A percentile compares a stretch with the other conserved stretches of the same genome.
Conservation (phyloP, 1,140 invertebrate species). For the Rhagoletis pomonella region DNA sequence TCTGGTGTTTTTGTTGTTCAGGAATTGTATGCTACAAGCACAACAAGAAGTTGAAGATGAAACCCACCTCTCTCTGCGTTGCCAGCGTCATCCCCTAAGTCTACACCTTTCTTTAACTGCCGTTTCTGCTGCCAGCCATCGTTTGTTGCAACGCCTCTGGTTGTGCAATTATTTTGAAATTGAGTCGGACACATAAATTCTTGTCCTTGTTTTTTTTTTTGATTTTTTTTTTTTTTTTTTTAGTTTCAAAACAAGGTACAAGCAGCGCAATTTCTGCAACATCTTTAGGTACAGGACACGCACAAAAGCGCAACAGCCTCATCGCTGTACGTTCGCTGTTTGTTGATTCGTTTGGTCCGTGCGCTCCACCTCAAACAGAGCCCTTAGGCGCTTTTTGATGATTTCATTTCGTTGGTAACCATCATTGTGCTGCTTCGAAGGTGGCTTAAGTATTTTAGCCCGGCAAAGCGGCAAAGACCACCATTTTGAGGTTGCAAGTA, state of each 20-base stretch:
- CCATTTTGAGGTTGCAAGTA: not conserved
- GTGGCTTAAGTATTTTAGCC: too few species aligned
- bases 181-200: slow-evolving; percentile 47
- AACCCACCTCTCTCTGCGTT: not conserved
- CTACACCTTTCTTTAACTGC: not conserved
- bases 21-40: not conserved
- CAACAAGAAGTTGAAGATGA: not conserved
- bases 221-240: too few species aligned
- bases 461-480: not conserved
- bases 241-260: not conserved
- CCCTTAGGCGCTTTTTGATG: slow-evolving; percentile 34
- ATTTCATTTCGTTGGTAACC: slow-evolving; percentile 49
- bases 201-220: not conserved
- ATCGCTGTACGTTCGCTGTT: not conserved
- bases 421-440: not conserved
- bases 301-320: not conserved
- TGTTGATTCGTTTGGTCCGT: not conserved
- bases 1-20: not conserved
- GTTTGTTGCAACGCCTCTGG: slow-evolving; percentile 33
- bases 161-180: slow-evolving; percentile 44
- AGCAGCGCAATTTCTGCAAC: not conserved
- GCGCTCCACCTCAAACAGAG: not conserved
- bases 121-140: not conserved
- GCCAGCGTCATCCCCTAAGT: not conserved
- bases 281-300: slow-evolving; percentile 32